phyloP scores from a whole-genome alignment of 2,113 vertebrate species.

The Tichodroma muraria region DNA sequence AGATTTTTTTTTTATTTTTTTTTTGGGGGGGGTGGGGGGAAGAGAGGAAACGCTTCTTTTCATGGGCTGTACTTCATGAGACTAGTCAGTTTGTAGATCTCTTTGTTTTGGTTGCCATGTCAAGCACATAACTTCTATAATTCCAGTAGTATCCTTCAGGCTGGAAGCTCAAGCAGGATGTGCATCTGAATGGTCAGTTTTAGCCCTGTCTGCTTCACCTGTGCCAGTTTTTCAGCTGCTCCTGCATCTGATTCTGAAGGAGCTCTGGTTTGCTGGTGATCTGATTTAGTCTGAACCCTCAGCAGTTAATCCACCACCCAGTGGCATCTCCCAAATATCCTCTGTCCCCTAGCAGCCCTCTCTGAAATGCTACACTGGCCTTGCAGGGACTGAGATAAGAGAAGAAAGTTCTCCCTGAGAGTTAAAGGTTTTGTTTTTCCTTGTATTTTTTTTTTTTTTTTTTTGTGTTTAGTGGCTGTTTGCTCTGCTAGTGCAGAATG shows the following conservation, averaged over 20 bases:
- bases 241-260: neutral
- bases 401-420: neutral
- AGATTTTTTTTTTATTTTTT: neutral
- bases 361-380: rapidly evolving
- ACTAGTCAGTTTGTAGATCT: neutral
- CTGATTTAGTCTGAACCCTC: neutral
- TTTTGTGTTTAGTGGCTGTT: neutral
- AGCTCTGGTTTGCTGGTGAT: neutral
- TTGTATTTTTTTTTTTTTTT: rapidly evolving
- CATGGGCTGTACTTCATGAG: neutral
- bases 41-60: neutral
- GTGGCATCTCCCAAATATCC: rapidly evolving
- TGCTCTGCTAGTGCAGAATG: neutral
- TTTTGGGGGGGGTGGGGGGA: too few relatives aligned
- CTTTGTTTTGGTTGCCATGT: neutral
- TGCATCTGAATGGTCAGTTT: neutral
- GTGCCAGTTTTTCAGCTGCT: neutral
- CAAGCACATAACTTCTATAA: neutral
- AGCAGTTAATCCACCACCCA: rapidly evolving
- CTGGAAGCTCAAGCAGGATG: neutral
- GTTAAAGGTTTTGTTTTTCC: neutral
- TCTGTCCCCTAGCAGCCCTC: neutral
- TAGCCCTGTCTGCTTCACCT: neutral
- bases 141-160: neutral
- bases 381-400: neutral